phyloP scores from a whole-genome alignment of 2,797 vertebrate species.

The Xenops minutus region DNA sequence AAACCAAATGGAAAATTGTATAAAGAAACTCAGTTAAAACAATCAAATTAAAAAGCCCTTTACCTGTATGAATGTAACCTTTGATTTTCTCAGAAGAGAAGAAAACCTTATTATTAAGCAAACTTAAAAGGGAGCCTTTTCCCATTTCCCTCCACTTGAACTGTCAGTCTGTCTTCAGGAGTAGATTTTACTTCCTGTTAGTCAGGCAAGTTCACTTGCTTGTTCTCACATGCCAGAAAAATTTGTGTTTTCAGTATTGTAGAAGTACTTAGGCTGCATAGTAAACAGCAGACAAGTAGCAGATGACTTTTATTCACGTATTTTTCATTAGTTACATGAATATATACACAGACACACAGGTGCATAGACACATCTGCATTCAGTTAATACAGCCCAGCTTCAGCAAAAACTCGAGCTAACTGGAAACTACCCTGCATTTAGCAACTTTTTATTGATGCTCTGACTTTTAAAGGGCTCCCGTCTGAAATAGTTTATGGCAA shows the following conservation, averaged over 20 bases:
- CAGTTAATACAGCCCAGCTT: background rate
- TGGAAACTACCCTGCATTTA: background rate
- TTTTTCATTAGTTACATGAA: background rate
- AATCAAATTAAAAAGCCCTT: slow-evolving; percentile 23
- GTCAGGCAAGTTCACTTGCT: background rate
- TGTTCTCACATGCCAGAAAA: background rate
- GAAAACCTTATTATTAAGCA: slow-evolving; percentile 7
- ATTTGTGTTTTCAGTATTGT: background rate
- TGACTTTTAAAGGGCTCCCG: background rate
- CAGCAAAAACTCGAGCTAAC: background rate
- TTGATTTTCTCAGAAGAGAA: slow-evolving; percentile 32
- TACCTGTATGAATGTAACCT: slow-evolving; percentile 11
- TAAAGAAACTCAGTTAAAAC: slow-evolving; percentile 43
- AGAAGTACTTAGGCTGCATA: background rate
- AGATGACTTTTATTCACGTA: background rate
- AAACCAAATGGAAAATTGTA: slow-evolving; percentile 54
- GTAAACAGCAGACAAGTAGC: background rate
- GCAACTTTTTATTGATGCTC: background rate
- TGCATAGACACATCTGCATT: background rate
- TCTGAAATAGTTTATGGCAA: background rate
- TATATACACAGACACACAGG: background rate
- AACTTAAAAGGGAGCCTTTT: slow-evolving; percentile 19
- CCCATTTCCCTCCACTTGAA: background rate
- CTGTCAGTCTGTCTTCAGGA: background rate
- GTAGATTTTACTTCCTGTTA: background rate